Evolutionary conservation across 1,140 invertebrate species (phyloP), one percentile per base, ranked within the genome.

Genomic region (Sitodiplosis mosellana): DNA sequence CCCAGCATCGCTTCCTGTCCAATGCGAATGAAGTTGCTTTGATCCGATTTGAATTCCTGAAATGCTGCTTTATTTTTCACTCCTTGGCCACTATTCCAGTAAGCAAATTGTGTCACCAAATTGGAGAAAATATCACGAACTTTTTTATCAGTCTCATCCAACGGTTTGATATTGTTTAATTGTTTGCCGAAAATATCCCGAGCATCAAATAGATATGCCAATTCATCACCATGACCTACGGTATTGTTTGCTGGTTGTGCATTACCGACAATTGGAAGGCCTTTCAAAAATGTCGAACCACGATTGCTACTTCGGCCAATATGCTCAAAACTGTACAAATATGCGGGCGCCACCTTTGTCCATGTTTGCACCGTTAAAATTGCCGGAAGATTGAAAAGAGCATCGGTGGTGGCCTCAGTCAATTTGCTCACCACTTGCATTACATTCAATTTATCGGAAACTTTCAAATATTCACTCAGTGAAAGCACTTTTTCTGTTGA

Each of bases 251-350:
- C 59, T 55, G 45, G 45, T 4, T 53, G 58, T 1, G 56, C 47
- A 48, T 55, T 21, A 51, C 55, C 51, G 14, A 70, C 69, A n/a
- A 83, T 59, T 4, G 77, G 71, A 2, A 77, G 58, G 6, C 77
- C 78, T 15, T 61, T 60, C 1, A 83, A 59, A 53, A 83, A 81
- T 40, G 69, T 66, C 8, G 67, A 66, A 5, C 76, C 77, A 46
- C 70, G 72, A 11, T 66, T 74, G 22, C 68, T 63, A 5, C 18
- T 43, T 45, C 74, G 77, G 8, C 75, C 72, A 10, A 68, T 62
- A 49, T 83, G 75, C 48, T 85, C 80, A 55, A 85, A 84, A 54
- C 77, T 77, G 55, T 83, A 85, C 19, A 84, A 64, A 54, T 71
- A 82, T 0, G 77, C 68, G 0, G 74, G 69, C 0, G 71, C 69